phyloP scores from a whole-genome alignment of 2,113 vertebrate species.

The Saguinus imperator region DNA sequence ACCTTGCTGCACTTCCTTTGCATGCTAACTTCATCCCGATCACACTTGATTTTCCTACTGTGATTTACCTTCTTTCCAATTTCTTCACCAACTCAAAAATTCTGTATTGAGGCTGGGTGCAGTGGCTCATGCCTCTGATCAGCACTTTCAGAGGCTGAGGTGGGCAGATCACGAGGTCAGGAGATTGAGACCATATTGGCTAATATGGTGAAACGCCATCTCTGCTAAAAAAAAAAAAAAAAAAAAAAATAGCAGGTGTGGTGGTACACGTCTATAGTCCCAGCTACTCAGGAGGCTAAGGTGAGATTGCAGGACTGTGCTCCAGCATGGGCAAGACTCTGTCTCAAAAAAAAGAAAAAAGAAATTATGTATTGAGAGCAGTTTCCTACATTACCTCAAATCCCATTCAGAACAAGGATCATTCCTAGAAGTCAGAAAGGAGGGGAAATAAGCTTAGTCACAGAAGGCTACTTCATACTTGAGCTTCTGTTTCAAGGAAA shows the following conservation, averaged over 20 bases:
- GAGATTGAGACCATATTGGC: too few species aligned
- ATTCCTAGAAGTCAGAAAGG: not conserved
- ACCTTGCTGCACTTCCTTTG: not conserved
- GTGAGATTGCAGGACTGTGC: too few species aligned
- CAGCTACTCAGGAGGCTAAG: too few species aligned
- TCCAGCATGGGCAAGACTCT: too few species aligned
- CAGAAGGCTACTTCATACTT: accelerated
- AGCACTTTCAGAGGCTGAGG: too few species aligned
- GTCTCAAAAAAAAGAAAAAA: too few species aligned
- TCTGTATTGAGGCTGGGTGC: not conserved
- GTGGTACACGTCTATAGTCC: too few species aligned
- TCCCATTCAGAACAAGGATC: not conserved
- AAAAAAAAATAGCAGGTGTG: too few species aligned
- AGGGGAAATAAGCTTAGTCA: accelerated
- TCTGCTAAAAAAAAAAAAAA: too few species aligned
- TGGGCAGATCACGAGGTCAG: too few species aligned
- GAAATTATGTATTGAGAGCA: not conserved
- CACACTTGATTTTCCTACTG: not conserved
- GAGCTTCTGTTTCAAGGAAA: not conserved
- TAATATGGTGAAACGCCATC: too few species aligned
- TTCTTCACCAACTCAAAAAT: not conserved
- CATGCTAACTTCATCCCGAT: not conserved
- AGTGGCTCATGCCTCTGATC: too few species aligned
- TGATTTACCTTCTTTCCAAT: not conserved
- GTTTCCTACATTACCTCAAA: not conserved